A percentile compares a stretch with the other conserved stretches of the same genome.
These are phyloP conservation scores for Hedya salicella DNA, from an alignment of 2,888 invertebrate genomes.

Conservation along the genomic window DNA sequence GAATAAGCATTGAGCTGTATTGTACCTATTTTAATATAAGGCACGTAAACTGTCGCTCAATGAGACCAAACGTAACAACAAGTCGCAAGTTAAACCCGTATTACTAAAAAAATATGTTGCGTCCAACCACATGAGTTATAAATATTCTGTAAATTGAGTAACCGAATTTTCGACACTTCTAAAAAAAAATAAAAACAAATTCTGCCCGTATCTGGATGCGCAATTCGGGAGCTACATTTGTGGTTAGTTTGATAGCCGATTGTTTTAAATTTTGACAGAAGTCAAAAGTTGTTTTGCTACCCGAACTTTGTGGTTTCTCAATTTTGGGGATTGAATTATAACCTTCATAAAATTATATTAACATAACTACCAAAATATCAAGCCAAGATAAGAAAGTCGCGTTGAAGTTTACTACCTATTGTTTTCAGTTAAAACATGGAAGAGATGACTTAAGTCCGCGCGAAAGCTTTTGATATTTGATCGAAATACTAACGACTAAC, in stretches of 20 bases:
- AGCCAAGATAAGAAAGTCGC: not conserved
- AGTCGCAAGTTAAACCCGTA: slow-evolving; percentile 53
- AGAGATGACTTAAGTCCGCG: not conserved
- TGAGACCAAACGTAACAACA: no score
- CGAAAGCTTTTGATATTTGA: not conserved
- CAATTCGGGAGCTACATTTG: slow-evolving; percentile 71
- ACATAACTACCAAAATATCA: not conserved
- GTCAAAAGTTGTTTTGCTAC: slow-evolving; percentile 7
- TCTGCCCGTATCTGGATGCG: slow-evolving; percentile 66
- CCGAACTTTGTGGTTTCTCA: slow-evolving; percentile 16
- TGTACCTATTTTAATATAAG: no score
- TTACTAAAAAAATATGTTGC: slow-evolving; percentile 47
- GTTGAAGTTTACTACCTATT: not conserved
- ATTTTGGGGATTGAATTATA: slow-evolving; percentile 1
- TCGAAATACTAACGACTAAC: no score
- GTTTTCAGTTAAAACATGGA: not conserved
- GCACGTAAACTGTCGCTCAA: no score
- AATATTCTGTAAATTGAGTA: slow-evolving; percentile 46
- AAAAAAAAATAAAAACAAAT: slow-evolving; percentile 54
- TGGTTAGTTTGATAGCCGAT: slow-evolving; percentile 43
- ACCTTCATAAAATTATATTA: not conserved
- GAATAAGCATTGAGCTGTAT: no score
- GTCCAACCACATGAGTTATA: slow-evolving; percentile 52
- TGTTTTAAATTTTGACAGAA: slow-evolving; percentile 34
- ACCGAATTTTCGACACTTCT: slow-evolving; percentile 47